Conservation (phyloP, 2,797 vertebrate species). For the Chromis chromis region DNA sequence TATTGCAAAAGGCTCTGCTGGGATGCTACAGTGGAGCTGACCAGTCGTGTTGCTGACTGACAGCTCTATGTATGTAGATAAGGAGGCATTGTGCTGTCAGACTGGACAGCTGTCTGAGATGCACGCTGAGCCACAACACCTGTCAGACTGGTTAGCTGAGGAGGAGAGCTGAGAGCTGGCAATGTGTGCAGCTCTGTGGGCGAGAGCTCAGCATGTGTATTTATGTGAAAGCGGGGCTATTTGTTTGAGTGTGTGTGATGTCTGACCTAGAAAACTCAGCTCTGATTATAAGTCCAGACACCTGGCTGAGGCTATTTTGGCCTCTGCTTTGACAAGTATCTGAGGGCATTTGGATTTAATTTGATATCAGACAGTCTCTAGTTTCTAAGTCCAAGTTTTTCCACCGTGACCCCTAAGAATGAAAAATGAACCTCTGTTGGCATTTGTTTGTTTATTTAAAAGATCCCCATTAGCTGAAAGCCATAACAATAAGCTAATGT, state of each 20-base stretch:
- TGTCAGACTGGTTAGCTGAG: conserved; percentile 54
- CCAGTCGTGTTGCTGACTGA: conserved; percentile 53
- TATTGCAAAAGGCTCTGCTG: conserved; percentile 28
- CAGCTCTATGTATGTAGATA: conserved; percentile 65
- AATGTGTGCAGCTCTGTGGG: conserved; percentile 33
- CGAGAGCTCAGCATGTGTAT: conserved; percentile 7
- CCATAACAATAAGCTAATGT: too few species aligned
- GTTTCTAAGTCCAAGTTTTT: conserved; percentile 8
- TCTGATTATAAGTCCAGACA: conserved; percentile 61
- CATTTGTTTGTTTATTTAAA: too few species aligned
- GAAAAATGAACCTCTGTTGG: conserved; percentile 11
- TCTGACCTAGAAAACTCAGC: conserved; percentile 66
- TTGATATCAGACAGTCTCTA: conserved; percentile 28
- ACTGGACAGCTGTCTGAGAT: conserved; percentile 62
- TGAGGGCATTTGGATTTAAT: conserved; percentile 43
- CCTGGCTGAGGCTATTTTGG: conserved; percentile 48
- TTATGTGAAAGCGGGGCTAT: conserved; percentile 43
- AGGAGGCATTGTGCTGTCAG: conserved; percentile 65
- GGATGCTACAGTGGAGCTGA: conserved; percentile 30
- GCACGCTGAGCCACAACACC: conserved; percentile 60
- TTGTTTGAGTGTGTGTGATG: conserved; percentile 31
- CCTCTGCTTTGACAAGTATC: conserved; percentile 47
- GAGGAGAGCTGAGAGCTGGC: conserved; percentile 42
- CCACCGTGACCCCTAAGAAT: neutral
- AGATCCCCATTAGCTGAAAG: too few species aligned